These are phyloP conservation scores for Coranthus polyacanthus DNA, from an alignment of 2,797 vertebrate genomes.

Conservation along the genomic window DNA sequence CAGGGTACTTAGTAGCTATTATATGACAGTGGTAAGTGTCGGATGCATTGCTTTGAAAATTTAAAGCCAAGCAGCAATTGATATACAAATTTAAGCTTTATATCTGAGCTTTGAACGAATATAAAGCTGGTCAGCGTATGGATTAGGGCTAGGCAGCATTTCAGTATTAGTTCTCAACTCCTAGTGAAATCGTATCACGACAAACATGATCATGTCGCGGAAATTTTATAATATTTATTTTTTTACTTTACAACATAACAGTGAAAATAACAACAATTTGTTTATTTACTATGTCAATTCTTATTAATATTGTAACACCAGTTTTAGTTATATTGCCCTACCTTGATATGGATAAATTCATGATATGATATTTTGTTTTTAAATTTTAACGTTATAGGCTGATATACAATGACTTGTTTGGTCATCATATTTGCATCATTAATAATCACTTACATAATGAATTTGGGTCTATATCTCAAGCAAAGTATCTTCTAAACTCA, in stretches of 20 bases:
- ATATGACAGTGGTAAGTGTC: slow-evolving; percentile 68
- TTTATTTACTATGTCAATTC: background rate
- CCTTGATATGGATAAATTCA: background rate
- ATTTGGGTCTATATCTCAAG: too few relatives aligned
- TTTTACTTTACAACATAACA: background rate
- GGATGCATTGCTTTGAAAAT: slow-evolving; percentile 66
- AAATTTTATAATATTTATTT: too few relatives aligned
- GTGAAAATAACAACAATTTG: background rate
- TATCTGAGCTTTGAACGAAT: slow-evolving; percentile 4
- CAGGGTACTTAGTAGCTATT: slow-evolving; percentile 77
- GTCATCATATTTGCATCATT: background rate
- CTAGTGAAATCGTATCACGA: background rate
- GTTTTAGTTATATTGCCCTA: background rate
- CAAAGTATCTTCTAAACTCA: slow-evolving; percentile 1
- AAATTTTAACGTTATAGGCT: background rate
- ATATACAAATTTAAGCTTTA: slow-evolving; percentile 45
- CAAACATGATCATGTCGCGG: background rate
- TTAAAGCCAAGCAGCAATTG: slow-evolving; percentile 58
- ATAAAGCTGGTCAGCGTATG: background rate
- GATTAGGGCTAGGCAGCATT: slow-evolving; percentile 8
- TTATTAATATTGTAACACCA: background rate
- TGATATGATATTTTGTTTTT: slow-evolving; percentile 1
- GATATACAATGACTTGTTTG: background rate
- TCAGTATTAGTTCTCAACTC: slow-evolving; percentile 1
- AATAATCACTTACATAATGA: too few relatives aligned